A percentile compares a stretch with the other conserved stretches of the same genome.
phyloP scores from a whole-genome alignment of 2,113 vertebrate species.

The Sarotherodon lohbergeri region DNA sequence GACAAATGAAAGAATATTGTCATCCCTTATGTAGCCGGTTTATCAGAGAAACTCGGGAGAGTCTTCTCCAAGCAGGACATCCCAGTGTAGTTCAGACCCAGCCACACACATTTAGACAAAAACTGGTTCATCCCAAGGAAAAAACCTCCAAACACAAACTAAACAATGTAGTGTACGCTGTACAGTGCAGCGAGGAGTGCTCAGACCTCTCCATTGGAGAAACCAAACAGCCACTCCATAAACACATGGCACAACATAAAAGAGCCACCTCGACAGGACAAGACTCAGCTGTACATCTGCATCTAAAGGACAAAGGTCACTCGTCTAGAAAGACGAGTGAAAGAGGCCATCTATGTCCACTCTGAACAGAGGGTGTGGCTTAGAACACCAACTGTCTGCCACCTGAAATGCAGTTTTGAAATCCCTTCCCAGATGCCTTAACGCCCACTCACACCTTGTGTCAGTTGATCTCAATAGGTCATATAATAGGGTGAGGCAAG shows the following conservation, averaged over 20 bases:
- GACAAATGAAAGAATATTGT: neutral
- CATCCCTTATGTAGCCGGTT: neutral
- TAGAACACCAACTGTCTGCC: neutral
- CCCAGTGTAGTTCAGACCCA: neutral
- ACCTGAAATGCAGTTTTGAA: neutral
- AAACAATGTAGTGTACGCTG: fast-evolving
- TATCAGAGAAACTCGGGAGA: neutral
- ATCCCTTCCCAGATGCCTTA: neutral
- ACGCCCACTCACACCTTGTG: fast-evolving
- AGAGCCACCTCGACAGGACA: neutral
- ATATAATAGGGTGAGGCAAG: neutral
- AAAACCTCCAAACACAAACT: neutral
- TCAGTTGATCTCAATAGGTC: neutral
- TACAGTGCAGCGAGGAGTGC: neutral
- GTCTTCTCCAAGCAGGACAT: neutral
- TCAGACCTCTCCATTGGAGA: neutral
- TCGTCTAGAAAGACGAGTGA: fast-evolving
- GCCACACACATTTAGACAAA: neutral
- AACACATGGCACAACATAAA: neutral
- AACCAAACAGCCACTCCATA: neutral
- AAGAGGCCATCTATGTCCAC: neutral
- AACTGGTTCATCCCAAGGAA: neutral
- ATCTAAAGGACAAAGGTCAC: neutral
- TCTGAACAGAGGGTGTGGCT: neutral
- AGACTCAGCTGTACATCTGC: neutral